These are phyloP conservation scores for Oligia latruncula DNA, from an alignment of 2,888 invertebrate genomes.

Conservation along the genomic window DNA sequence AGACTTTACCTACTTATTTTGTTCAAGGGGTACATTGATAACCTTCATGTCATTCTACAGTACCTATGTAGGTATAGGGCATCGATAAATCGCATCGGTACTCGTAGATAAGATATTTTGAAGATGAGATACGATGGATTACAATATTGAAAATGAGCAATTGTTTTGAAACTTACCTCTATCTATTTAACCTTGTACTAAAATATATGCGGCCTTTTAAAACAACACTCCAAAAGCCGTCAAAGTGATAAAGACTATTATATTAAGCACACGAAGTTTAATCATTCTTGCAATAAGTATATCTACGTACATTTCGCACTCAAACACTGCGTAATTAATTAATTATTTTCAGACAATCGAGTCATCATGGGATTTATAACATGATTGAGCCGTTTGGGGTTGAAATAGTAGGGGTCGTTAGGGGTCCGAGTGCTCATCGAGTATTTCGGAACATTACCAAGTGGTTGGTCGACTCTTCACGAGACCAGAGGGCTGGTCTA, in stretches of 20 bases:
- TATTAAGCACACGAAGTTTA: background rate
- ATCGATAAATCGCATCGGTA: slow-evolving; percentile 9
- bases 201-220: slow-evolving; percentile 4
- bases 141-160: slow-evolving; percentile 30
- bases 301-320: background rate
- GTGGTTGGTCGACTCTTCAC: no score
- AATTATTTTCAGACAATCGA: background rate
- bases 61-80: background rate
- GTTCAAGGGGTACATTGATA: slow-evolving; percentile 5
- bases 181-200: slow-evolving; percentile 17
- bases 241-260: slow-evolving; percentile 4
- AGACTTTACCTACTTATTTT: slow-evolving; percentile 1
- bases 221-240: slow-evolving; percentile 2
- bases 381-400: no score
- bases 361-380: no score
- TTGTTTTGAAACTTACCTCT: slow-evolving; percentile 23
- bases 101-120: slow-evolving; percentile 30
- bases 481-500: no score
- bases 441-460: no score
- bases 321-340: background rate
- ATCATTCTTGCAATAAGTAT: background rate
- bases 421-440: no score
- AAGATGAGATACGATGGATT: slow-evolving; percentile 22
- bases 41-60: background rate
- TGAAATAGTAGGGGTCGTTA: no score